Evolutionary conservation across 1,140 invertebrate species (phyloP).

Genomic region (Aphelinus certus): DNA sequence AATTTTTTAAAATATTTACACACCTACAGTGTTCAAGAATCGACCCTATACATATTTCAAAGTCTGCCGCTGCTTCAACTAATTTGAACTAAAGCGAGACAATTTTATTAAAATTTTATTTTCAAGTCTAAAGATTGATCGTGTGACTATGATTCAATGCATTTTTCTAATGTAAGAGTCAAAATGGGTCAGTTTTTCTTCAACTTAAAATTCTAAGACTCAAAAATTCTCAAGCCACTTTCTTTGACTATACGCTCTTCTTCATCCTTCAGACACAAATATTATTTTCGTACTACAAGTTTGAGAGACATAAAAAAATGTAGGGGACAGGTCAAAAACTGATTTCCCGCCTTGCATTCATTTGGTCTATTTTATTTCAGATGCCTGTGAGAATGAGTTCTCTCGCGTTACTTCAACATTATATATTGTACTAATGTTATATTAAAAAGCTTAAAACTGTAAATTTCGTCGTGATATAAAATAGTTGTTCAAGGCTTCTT

Average conservation of each 20-base stretch:
- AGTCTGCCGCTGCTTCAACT: too few species aligned
- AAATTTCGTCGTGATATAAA: constrained; percentile 12
- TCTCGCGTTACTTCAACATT: constrained; percentile 1
- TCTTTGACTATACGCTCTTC: not conserved
- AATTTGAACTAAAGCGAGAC: too few species aligned
- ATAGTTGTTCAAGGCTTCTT: not conserved
- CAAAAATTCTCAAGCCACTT: not conserved
- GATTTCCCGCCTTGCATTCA: not conserved
- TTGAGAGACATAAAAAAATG: constrained; percentile 7
- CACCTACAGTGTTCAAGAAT: not conserved
- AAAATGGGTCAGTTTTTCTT: not conserved
- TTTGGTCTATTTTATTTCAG: not conserved
- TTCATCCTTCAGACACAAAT: constrained; percentile 5
- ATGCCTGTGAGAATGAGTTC: not conserved
- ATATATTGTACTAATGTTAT: not conserved
- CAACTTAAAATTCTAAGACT: constrained; percentile 15
- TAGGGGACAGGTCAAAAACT: not conserved
- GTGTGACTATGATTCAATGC: not conserved
- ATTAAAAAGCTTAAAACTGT: constrained; percentile 9
- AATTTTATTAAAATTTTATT: constrained; percentile 9
- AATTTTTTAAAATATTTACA: too few species aligned
- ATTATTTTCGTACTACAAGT: constrained; percentile 15
- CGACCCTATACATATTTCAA: too few species aligned
- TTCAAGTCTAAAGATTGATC: not conserved
- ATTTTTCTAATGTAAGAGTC: not conserved